Base-by-base conservation (phyloP, 1,140 invertebrate genomes). In the Conopomorpha cramerella region DNA sequence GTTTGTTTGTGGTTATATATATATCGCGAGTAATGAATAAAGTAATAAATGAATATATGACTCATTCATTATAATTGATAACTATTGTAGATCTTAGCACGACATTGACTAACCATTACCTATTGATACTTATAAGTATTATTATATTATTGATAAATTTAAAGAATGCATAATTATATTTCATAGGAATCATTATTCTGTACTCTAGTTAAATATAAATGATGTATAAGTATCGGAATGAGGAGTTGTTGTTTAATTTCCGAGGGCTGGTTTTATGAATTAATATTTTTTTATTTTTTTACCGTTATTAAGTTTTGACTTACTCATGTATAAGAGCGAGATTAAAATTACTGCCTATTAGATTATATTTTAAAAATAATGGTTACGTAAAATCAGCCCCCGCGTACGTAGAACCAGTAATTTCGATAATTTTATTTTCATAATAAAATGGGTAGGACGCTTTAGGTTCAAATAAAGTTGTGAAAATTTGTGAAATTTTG, bases 141-240 rank as follows among this genome's bases (percentile, higher is more conserved):
- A 68, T 68, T 66, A 70, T 68, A 59, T 55, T 71, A 77, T 67
- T 72, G 63, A 70, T 74, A 70, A 73, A 73, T 72, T 66, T 68
- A 73, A 77, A 68, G 55, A 72, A 74, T 71, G 64, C 67, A 73
- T 72, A 77, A 79, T 79, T 79, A 78, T 79, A 79, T 79, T 79
- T 78, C 73, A 79, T 79, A 79, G 73, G 74, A 78, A 79, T 77
- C 73, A 79, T 79, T 77, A 79, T 79, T 79, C 77, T 77, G 74
- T 77, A 79, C 70, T 79, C 70, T 79, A 79, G 77, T 77, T 79
- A 78, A 78, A 71, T 79, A 73, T 79, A 66, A 72, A 73, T 67
- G 65, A 66, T 68, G 70, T 78, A 71, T 73, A 68, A 73, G 76
- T 77, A 72, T 63, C 51, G 58, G 52, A 54, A 13, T 43, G 41